A percentile compares a stretch with the other conserved stretches of the same genome.
Evolutionary conservation across 2,113 vertebrate genomes (phyloP).

Genomic region (Nycticryphes semicollaris): DNA sequence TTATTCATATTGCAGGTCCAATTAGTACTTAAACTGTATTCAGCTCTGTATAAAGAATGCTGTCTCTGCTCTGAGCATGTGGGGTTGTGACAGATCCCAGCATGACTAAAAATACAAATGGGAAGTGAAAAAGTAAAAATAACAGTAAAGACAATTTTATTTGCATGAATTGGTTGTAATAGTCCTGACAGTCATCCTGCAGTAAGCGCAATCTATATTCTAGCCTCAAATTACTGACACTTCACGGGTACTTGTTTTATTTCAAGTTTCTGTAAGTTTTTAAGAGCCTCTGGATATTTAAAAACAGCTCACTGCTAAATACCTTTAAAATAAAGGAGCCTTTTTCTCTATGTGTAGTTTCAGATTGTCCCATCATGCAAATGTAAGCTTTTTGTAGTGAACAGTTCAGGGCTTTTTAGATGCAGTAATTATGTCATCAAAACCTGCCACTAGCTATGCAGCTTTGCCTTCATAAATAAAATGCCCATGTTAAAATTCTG

Average conservation of each 20-base stretch:
- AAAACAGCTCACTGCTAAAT: background rate
- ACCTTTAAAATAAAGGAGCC: background rate
- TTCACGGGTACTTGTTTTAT: background rate
- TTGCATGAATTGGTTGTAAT: background rate
- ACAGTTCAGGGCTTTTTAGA: background rate
- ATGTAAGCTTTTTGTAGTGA: background rate
- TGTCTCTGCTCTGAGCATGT: background rate
- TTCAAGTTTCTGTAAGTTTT: background rate
- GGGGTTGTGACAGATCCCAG: background rate
- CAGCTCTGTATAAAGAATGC: background rate
- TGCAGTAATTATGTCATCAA: background rate
- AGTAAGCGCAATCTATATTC: background rate
- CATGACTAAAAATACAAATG: slow-evolving; percentile 3
- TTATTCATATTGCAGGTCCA: background rate
- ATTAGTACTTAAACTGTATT: slow-evolving; percentile 1
- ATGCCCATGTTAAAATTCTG: background rate
- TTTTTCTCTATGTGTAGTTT: background rate
- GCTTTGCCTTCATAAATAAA: background rate
- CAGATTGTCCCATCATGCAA: background rate
- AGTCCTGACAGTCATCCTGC: background rate
- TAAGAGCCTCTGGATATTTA: background rate
- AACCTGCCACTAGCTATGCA: background rate
- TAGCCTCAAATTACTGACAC: background rate
- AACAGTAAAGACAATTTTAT: background rate
- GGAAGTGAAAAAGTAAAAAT: slow-evolving; percentile 13